These are phyloP conservation scores for Dendrocincla tyrannina DNA, from an alignment of 2,797 vertebrate species.

Conservation along the genomic window DNA sequence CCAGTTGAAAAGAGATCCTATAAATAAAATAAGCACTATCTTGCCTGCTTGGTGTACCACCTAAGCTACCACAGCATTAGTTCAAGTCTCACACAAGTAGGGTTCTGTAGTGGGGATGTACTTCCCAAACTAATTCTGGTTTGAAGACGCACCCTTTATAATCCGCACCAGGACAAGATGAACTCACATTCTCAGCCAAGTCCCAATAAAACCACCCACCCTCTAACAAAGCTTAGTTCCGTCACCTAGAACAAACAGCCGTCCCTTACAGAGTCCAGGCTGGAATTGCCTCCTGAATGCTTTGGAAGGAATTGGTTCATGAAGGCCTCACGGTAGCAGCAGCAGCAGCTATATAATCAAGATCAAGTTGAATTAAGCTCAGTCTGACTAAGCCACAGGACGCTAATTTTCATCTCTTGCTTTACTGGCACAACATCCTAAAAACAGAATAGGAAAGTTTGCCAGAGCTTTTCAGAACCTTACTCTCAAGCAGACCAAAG, in stretches of 20 bases:
- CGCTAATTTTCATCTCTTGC: background rate
- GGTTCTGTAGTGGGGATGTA: background rate
- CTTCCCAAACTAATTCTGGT: background rate
- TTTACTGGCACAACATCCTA: background rate
- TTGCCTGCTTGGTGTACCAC: background rate
- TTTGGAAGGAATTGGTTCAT: background rate
- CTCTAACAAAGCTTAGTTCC: background rate
- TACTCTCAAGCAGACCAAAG: rapidly evolving
- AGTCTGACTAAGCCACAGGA: background rate
- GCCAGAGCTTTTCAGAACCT: background rate
- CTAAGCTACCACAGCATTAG: background rate
- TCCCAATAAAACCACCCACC: background rate
- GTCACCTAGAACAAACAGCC: background rate
- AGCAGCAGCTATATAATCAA: background rate
- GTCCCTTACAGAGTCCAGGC: background rate
- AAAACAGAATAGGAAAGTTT: background rate
- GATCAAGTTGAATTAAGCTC: background rate
- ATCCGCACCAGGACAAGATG: background rate
- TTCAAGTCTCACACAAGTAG: background rate
- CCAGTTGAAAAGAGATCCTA: background rate
- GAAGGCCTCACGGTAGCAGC: background rate
- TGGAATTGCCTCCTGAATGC: background rate
- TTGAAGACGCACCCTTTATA: background rate
- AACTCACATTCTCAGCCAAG: background rate
- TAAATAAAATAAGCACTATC: background rate